Conservation (phyloP, 2,797 vertebrate species). For the Micrastur ruficollis region DNA sequence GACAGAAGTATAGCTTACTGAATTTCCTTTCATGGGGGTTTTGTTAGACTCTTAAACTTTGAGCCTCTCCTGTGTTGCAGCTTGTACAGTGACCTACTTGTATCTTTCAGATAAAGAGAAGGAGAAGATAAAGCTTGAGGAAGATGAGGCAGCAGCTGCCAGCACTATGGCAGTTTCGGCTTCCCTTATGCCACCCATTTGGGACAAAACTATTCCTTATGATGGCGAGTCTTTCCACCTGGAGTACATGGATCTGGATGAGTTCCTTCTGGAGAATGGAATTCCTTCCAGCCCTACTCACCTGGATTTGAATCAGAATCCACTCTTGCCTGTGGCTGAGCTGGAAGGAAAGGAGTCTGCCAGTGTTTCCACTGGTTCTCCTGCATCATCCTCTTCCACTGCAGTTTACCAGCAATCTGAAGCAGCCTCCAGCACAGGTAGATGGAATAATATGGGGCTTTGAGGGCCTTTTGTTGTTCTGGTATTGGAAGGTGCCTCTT, state of each 20-base stretch:
- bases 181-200: conserved; percentile 94
- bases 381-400: conserved; percentile 74
- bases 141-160: conserved; percentile 78
- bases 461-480: not conserved
- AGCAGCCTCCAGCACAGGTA: conserved; percentile 77
- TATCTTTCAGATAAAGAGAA: conserved; percentile 80
- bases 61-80: not conserved
- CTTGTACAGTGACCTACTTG: conserved; percentile 51
- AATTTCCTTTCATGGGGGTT: not conserved
- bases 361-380: conserved; percentile 72
- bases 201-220: conserved; percentile 98
- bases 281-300: conserved; percentile 86
- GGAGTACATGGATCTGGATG: conserved; percentile 99
- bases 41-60: not conserved
- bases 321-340: conserved; percentile 84
- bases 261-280: conserved; percentile 96
- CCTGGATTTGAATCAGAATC: conserved; percentile 78
- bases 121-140: conserved; percentile 81
- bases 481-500: not conserved
- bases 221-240: conserved; percentile 96
- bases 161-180: conserved; percentile 86
- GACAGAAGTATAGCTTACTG: not conserved
- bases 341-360: conserved; percentile 80
- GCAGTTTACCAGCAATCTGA: conserved; percentile 77
- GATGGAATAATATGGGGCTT: not conserved